phyloP scores from a whole-genome alignment of 2,113 vertebrate genomes.

The Chaetodon auriga region DNA sequence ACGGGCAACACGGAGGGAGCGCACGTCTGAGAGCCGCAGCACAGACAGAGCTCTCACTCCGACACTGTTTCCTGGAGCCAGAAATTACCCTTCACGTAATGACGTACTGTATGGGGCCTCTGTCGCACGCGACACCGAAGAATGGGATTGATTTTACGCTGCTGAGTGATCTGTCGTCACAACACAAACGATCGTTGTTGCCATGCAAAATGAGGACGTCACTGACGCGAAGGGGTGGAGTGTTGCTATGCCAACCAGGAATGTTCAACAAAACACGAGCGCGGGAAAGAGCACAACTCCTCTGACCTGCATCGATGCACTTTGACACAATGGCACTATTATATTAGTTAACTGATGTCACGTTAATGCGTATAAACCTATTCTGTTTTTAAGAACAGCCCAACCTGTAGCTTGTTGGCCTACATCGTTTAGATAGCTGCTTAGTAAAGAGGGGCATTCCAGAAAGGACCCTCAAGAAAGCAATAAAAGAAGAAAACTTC shows the following conservation, averaged over 20 bases:
- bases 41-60: slow-evolving; percentile 59
- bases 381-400: background rate
- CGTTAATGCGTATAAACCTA: background rate
- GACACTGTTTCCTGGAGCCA: background rate
- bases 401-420: background rate
- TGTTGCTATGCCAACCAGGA: slow-evolving; percentile 80
- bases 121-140: background rate
- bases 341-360: background rate
- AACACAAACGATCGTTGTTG: slow-evolving; percentile 61
- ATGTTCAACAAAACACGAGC: slow-evolving; percentile 83
- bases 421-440: background rate
- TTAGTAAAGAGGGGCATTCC: background rate
- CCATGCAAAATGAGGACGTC: slow-evolving; percentile 70
- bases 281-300: slow-evolving; percentile 45
- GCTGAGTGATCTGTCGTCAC: background rate
- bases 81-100: background rate
- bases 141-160: background rate
- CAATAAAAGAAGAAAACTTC: background rate
- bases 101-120: background rate
- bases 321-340: slow-evolving; percentile 43
- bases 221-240: slow-evolving; percentile 80
- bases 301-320: slow-evolving; percentile 30
- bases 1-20: slow-evolving; percentile 3
- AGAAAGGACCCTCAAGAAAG: background rate
- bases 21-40: background rate